Conservation (phyloP, 1,140 invertebrate genomes). For the Apocrypta bakeri region DNA sequence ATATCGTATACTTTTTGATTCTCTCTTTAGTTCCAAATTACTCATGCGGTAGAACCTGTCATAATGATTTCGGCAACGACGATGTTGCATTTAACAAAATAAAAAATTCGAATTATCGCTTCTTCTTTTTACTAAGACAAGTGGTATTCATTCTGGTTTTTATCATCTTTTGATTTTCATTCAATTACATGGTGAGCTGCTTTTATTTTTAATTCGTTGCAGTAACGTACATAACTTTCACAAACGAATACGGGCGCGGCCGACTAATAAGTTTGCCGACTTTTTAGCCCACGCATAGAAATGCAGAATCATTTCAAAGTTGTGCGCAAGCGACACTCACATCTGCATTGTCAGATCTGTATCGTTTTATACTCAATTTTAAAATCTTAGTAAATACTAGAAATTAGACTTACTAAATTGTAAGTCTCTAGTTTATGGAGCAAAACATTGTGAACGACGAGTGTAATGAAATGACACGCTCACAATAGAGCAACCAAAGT, state of each 20-base stretch:
- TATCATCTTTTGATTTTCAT: conserved; percentile 5
- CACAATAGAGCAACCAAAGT: not conserved
- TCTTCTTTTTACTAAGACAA: not conserved
- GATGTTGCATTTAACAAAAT: no score
- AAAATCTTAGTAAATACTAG: not conserved
- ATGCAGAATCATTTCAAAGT: conserved; percentile 11
- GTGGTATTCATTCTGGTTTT: not conserved
- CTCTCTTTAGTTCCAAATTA: no score
- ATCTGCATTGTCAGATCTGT: no score
- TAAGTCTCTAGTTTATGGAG: not conserved
- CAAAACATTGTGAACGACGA: not conserved
- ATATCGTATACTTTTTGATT: no score
- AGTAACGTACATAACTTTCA: conserved; percentile 25
- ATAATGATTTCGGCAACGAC: no score
- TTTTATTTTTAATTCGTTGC: conserved; percentile 25
- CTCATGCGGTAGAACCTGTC: no score
- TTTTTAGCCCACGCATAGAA: conserved; percentile 23
- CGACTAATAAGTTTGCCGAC: conserved; percentile 7
- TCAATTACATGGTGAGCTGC: not conserved
- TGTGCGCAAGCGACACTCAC: not conserved
- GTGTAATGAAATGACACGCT: no score
- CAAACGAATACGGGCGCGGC: conserved; percentile 19
- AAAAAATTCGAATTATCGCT: not conserved
- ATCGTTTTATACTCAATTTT: not conserved
- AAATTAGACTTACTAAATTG: no score